A percentile compares a stretch with the other conserved stretches of the same genome.
These are phyloP conservation scores for Caenorhabditis sp. DNA, from an alignment of 2,888 invertebrate species.

Conservation along the genomic window DNA sequence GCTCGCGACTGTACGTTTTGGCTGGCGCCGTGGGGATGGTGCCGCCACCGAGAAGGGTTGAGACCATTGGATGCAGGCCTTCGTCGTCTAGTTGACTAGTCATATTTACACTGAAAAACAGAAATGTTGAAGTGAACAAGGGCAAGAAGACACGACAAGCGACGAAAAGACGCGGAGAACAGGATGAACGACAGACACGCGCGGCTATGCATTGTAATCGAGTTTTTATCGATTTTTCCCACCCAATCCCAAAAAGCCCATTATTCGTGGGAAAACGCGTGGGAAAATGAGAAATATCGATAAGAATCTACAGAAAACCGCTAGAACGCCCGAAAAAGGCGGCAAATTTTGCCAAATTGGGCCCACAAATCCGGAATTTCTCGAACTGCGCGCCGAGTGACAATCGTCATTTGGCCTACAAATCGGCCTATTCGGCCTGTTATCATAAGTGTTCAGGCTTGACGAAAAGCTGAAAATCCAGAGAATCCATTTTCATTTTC, in stretches of 20 bases:
- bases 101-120: constrained; percentile 69
- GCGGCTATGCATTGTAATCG: constrained; percentile 13
- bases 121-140: not conserved
- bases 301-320: not conserved
- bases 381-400: not conserved
- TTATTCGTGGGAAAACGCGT: not conserved
- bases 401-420: not conserved
- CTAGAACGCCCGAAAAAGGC: not conserved
- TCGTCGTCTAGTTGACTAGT: constrained; percentile 64
- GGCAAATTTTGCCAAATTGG: not conserved
- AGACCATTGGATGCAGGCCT: constrained; percentile 60
- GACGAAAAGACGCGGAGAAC: not conserved
- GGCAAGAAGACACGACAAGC: not conserved
- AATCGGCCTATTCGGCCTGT: not conserved
- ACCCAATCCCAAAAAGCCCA: not conserved
- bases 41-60: constrained; percentile 57
- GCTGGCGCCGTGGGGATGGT: constrained; percentile 42
- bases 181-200: constrained; percentile 6
- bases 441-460: not conserved
- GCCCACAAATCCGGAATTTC: constrained; percentile 9
- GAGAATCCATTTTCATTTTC: not conserved
- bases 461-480: not conserved
- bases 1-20: constrained; percentile 62
- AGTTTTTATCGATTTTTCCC: constrained; percentile 32
- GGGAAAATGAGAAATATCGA: not conserved